Evolutionary conservation across 2,888 invertebrate genomes (phyloP).

Genomic region (Charanyca ferruginea): DNA sequence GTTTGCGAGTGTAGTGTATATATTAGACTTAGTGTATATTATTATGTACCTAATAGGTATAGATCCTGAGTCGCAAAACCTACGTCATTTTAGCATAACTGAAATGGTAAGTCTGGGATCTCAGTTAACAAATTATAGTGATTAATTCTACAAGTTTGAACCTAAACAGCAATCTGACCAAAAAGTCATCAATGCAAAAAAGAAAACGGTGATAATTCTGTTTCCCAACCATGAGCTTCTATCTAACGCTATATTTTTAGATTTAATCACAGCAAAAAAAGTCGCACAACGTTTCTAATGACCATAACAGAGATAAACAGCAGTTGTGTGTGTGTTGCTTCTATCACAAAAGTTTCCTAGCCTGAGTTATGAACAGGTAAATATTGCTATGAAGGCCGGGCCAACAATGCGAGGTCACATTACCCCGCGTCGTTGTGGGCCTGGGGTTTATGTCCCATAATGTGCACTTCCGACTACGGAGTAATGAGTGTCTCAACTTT

Average conservation of each 20-base stretch:
- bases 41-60: too few species aligned
- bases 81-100: too few species aligned
- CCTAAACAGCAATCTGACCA: too few species aligned
- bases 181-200: too few species aligned
- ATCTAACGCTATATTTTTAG: too few species aligned
- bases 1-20: too few species aligned
- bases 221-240: background rate
- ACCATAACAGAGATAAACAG: slow-evolving; percentile 30
- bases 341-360: slow-evolving; percentile 54
- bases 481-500: slow-evolving; percentile 57
- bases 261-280: slow-evolving; percentile 37
- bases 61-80: too few species aligned
- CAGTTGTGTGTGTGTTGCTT: slow-evolving; percentile 41
- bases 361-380: slow-evolving; percentile 55
- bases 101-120: too few species aligned
- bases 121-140: too few species aligned
- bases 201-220: background rate
- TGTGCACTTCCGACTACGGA: slow-evolving; percentile 47
- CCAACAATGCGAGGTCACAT: slow-evolving; percentile 50
- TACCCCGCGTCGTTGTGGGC: slow-evolving; percentile 50
- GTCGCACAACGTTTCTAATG: slow-evolving; percentile 47
- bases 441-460: slow-evolving; percentile 55
- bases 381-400: slow-evolving; percentile 39
- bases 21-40: too few species aligned
- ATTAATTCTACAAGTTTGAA: too few species aligned